Evolutionary conservation across 2,113 vertebrate genomes (phyloP), one percentile per base, ranked within the genome.

Genomic region (Sinosuthora webbiana): DNA sequence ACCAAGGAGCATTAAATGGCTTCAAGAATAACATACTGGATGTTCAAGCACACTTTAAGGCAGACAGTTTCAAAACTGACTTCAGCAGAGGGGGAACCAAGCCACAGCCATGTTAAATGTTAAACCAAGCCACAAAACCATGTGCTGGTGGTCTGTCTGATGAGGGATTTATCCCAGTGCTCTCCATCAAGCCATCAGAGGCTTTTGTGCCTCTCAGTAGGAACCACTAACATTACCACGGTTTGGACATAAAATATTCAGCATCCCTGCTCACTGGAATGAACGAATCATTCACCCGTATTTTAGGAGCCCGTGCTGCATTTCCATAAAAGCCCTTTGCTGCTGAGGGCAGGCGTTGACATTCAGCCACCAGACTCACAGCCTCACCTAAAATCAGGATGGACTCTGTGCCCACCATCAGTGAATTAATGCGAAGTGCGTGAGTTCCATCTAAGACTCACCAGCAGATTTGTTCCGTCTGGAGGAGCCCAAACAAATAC

Each of bases 371-470:
- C 30, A 49, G 86, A 42, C 8, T 15, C 41, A 23, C 45, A 42
- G 31, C 37, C 23, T 30, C 8, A 13, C 41, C 35, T 17, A n/a
- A 50, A 60, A 22, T 16, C 60, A 21, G 33, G 15, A 21, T 19
- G 28, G 44, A 30, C 25, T 33, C 45, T 2, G 31, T n/a, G 5
- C 1, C 1, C 47, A 27, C 1, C 18, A 10, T 7, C 41, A 52
- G 37, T 13, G 24, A 60, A 63, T 41, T 31, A 44, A 33, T 55
- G 21, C n/a, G 21, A 84, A 89, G 84, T 20, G 23, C 18, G 82
- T 35, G 87, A 62, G 69, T 83, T 87, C 95, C 96, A 95, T 50
- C 95, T 96, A 83, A 57, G 30, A 31, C 77, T 57, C 77, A 52
- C 1, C 39, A 45, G 65, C 89, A 87, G n/a, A 27, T 33, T 12